Percentiles rank a stretch among this genome's conserved stretches.
phyloP scores from a whole-genome alignment of 2,113 vertebrate genomes.

The Otocyon megalotis region DNA sequence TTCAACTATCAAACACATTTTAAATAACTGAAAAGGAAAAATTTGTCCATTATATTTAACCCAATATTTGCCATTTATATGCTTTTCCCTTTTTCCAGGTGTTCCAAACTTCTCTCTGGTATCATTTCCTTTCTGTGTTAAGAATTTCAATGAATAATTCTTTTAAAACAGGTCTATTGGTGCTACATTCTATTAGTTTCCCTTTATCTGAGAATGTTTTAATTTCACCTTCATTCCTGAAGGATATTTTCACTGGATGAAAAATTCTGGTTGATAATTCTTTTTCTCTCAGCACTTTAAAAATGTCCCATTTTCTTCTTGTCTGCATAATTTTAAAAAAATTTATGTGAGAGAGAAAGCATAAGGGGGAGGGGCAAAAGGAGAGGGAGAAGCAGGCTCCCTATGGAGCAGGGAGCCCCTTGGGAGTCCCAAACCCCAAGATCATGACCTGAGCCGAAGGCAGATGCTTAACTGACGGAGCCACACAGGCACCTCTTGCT shows the following conservation, averaged over 20 bases:
- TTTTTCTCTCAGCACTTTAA: constrained; percentile 10
- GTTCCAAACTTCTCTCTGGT: background rate
- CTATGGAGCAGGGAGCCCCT: background rate
- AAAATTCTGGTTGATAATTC: background rate
- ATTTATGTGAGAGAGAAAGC: background rate
- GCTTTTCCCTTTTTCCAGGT: background rate
- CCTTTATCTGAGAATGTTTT: background rate
- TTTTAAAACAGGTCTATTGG: background rate
- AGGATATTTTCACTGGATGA: background rate
- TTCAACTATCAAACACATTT: constrained; percentile 7
- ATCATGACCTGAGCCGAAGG: background rate
- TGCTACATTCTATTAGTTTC: constrained; percentile 20
- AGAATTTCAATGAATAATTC: constrained; percentile 28
- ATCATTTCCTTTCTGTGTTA: background rate
- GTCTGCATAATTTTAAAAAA: background rate
- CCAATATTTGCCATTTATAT: constrained; percentile 26
- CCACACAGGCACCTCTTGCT: background rate
- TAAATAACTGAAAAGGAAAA: constrained; percentile 13
- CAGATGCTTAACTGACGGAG: background rate
- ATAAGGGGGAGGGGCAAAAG: background rate
- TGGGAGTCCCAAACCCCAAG: background rate
- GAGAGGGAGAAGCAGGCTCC: background rate
- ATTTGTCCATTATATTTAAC: background rate
- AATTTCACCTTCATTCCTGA: constrained; percentile 1
- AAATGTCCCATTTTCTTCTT: background rate